phyloP scores from a whole-genome alignment of 1,140 invertebrate genomes.

The Aculops lycopersici region DNA sequence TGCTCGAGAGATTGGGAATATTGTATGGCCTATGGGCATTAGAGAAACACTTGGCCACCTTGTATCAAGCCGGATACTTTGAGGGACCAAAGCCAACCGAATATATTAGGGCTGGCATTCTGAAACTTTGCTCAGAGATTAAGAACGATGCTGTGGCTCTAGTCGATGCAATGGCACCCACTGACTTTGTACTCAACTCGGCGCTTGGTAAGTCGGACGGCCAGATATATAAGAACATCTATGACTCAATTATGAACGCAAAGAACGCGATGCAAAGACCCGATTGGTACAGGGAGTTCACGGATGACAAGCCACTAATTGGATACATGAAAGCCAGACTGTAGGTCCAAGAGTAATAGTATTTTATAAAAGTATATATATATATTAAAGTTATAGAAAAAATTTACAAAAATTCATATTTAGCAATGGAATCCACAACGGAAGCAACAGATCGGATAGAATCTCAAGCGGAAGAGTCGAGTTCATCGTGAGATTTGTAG shows the following conservation, averaged over 20 bases:
- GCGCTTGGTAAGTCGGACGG: slow-evolving; percentile 34
- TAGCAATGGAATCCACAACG: no score
- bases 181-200: slow-evolving; percentile 51
- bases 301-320: slow-evolving; percentile 5
- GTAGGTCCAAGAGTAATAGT: no score
- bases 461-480: no score
- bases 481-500: no score
- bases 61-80: slow-evolving; percentile 26
- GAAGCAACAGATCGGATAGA: no score
- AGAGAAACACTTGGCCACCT: slow-evolving; percentile 34
- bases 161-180: slow-evolving; percentile 47
- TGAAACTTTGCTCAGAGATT: slow-evolving; percentile 26
- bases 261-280: slow-evolving; percentile 8
- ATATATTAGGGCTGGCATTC: slow-evolving; percentile 17
- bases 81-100: slow-evolving; percentile 1
- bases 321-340: neutral
- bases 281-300: slow-evolving; percentile 9
- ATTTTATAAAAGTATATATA: no score
- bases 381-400: no score
- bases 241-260: slow-evolving; percentile 8
- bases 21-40: slow-evolving; percentile 35
- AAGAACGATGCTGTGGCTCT: slow-evolving; percentile 37
- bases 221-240: slow-evolving; percentile 11
- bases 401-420: no score
- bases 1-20: slow-evolving; percentile 29